Percentiles rank a stretch among this genome's conserved stretches.
These are phyloP conservation scores for Epinephelus fuscoguttatus DNA, from an alignment of 2,113 vertebrate genomes.

Conservation along the genomic window DNA sequence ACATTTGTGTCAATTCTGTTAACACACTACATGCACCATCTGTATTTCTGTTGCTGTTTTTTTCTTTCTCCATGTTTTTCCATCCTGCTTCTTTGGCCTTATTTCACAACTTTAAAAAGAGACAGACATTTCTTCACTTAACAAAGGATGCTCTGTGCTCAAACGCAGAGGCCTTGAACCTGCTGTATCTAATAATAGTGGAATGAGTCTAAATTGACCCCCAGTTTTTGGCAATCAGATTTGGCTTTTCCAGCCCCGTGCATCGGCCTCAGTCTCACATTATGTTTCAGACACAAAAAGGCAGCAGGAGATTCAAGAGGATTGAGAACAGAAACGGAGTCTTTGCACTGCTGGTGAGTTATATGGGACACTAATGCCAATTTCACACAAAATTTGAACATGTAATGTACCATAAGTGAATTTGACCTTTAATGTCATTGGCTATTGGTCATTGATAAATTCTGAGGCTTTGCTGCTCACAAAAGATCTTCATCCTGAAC, in stretches of 20 bases:
- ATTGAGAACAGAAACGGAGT: constrained; percentile 91
- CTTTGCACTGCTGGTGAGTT: constrained; percentile 89
- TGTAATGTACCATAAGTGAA: constrained; percentile 4
- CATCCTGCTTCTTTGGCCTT: constrained; percentile 44
- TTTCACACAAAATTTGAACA: constrained; percentile 31
- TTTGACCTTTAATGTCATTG: constrained; percentile 17
- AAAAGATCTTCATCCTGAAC: not conserved
- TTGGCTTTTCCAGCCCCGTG: constrained; percentile 48
- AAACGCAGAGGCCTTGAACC: not conserved
- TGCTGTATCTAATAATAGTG: constrained; percentile 15
- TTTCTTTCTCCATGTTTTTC: constrained; percentile 46
- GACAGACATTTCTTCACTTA: constrained; percentile 11
- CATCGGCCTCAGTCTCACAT: constrained; percentile 80
- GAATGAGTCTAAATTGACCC: constrained; percentile 27
- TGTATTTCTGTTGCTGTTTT: constrained; percentile 48
- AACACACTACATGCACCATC: constrained; percentile 19
- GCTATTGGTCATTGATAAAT: constrained; percentile 18
- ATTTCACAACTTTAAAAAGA: constrained; percentile 5
- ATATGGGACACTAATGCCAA: constrained; percentile 41
- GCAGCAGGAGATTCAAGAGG: constrained; percentile 90
- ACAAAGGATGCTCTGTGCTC: constrained; percentile 12
- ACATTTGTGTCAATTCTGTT: constrained; percentile 20
- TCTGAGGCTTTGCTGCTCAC: not conserved
- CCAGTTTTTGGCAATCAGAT: constrained; percentile 26
- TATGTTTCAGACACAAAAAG: constrained; percentile 91